phyloP scores from a whole-genome alignment of 2,888 invertebrate species.

The Cabera pusaria region DNA sequence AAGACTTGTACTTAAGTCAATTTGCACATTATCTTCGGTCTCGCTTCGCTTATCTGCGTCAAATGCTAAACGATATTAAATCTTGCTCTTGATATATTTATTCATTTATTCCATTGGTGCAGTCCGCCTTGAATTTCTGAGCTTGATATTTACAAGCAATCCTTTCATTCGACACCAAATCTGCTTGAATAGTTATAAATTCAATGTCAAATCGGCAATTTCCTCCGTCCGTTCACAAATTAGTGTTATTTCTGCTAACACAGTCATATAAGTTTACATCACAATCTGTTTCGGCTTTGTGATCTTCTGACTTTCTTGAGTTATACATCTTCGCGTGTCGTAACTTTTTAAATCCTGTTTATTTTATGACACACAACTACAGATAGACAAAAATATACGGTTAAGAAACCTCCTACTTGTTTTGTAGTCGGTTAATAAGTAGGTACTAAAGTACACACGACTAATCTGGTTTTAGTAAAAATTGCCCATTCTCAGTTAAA shows the following conservation, averaged over 20 bases:
- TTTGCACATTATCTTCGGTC: conserved; percentile 58
- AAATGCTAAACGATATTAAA: conserved; percentile 48
- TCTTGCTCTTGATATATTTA: conserved; percentile 43
- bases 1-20: conserved; percentile 49
- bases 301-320: conserved; percentile 24
- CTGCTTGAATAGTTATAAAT: conserved; percentile 21
- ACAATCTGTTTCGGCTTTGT: conserved; percentile 18
- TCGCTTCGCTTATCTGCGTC: conserved; percentile 56
- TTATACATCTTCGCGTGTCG: conserved; percentile 17
- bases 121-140: conserved; percentile 44
- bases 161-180: conserved; percentile 40
- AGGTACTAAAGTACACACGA: no score
- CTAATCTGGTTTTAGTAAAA: no score
- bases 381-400: no score
- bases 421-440: no score
- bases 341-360: conserved; percentile 26
- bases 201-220: conserved; percentile 33
- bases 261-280: conserved; percentile 26
- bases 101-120: conserved; percentile 38
- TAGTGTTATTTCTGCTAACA: conserved; percentile 11
- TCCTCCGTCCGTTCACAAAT: conserved; percentile 18
- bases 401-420: no score
- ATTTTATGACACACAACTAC: no score
- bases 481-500: no score
- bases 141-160: conserved; percentile 33